Percentiles rank a stretch among this genome's conserved stretches.
Evolutionary conservation across 2,113 vertebrate genomes (phyloP).

Genomic region (Upupa epops): DNA sequence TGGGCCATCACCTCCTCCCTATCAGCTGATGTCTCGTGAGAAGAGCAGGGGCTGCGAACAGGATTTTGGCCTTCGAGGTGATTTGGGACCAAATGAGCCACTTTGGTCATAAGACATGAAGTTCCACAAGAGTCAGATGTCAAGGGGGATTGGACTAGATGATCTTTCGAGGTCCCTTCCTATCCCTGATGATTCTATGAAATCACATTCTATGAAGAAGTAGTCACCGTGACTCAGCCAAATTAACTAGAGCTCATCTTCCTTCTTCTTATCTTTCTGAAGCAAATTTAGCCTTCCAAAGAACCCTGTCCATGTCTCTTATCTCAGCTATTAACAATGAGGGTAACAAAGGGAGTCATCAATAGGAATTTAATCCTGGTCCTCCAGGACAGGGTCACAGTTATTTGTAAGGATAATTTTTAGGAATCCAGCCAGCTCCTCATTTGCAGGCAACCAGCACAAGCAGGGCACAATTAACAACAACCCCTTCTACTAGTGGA

Average conservation of each 20-base stretch:
- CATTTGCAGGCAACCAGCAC: background rate
- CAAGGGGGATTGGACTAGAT: too few species aligned
- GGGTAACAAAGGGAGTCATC: background rate
- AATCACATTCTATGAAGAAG: too few species aligned
- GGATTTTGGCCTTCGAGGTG: background rate
- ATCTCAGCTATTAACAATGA: background rate
- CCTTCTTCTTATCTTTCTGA: background rate
- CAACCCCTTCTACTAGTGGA: background rate
- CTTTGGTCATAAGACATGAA: fast-evolving
- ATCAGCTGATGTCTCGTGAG: fast-evolving
- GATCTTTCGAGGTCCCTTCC: too few species aligned
- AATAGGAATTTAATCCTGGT: background rate
- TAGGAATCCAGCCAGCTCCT: background rate
- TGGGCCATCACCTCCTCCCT: background rate
- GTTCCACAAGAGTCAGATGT: background rate
- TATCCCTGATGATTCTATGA: too few species aligned
- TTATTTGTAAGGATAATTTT: background rate
- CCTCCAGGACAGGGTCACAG: background rate
- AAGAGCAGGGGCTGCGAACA: background rate
- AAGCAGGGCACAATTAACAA: background rate
- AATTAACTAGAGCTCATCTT: background rate
- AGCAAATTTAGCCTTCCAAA: background rate
- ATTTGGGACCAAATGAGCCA: background rate
- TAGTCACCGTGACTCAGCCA: fast-evolving
- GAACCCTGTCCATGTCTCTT: background rate